Evolutionary conservation across 2,113 vertebrate species (phyloP).

Genomic region (Scomber japonicus): DNA sequence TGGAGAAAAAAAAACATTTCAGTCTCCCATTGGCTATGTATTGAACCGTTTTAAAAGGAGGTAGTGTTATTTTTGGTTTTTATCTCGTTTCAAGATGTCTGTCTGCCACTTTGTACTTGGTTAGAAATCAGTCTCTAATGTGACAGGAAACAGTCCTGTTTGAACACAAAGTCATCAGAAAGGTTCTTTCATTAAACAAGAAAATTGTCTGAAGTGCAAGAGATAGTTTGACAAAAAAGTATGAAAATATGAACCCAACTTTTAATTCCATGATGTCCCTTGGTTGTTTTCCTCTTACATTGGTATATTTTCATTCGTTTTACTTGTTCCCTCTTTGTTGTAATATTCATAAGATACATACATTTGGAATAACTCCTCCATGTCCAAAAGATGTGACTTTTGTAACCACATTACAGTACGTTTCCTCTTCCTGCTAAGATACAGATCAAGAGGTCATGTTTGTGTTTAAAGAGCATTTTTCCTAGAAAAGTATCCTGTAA

Average conservation of each 20-base stretch:
- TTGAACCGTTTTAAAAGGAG: constrained; percentile 86
- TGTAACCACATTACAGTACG: constrained; percentile 31
- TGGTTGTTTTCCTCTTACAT: constrained; percentile 56
- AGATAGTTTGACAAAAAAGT: constrained; percentile 57
- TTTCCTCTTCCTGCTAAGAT: constrained; percentile 41
- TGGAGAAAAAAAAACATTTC: constrained; percentile 61
- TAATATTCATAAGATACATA: constrained; percentile 21
- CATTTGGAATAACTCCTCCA: constrained; percentile 62
- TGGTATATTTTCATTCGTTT: constrained; percentile 44
- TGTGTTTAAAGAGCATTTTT: constrained; percentile 1
- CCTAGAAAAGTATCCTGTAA: constrained; percentile 40
- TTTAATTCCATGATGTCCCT: constrained; percentile 62
- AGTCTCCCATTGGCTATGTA: constrained; percentile 80
- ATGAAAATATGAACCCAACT: constrained; percentile 64
- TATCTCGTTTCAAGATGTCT: constrained; percentile 77
- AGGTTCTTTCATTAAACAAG: constrained; percentile 71
- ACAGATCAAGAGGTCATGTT: constrained; percentile 31
- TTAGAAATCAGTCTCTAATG: constrained; percentile 73
- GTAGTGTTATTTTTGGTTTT: constrained; percentile 89
- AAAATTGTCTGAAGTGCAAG: constrained; percentile 78
- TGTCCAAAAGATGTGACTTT: constrained; percentile 50
- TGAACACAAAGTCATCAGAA: constrained; percentile 71
- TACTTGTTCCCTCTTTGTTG: constrained; percentile 67
- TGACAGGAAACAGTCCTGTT: constrained; percentile 68
- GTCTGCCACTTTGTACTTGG: constrained; percentile 75